Evolutionary conservation across 2,888 invertebrate genomes (phyloP), one percentile per base, ranked within the genome.

Genomic region (Caenorhabditis auriculariae): DNA sequence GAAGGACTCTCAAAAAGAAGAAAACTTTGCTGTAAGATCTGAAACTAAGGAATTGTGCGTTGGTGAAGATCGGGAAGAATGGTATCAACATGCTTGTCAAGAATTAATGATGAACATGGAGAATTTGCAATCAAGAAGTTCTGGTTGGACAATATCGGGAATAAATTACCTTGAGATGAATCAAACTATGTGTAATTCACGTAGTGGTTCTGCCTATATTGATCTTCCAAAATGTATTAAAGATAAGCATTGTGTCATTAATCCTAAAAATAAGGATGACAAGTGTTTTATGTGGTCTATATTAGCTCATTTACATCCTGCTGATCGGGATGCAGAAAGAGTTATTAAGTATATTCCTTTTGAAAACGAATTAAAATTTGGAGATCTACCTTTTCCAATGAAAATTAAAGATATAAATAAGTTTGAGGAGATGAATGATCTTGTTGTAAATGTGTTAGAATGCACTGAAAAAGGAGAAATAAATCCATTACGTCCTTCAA

Each of bases 261-360:
- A 63, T 59, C 35, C 54, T 28, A 48, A 64, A 38, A 65, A 66
- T 54, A 51, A 54, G 15, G 59, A 60, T 44, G 21, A 64, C 32
- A 55, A 51, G 32, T 66, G 66, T 56, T 66, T 66, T 45, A 63
- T 55, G 60, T 66, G 66, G 62, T 59, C 29, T 52, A 23, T 65
- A 5, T 47, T 66, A 39, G 58, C 66, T 32, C 56, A 57, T 55
- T 26, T 66, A 5, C 45, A 54, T 53, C 66, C 66, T 23, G 62
- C 35, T 44, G 28, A 52, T 21, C 12, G 23, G 4, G 19, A 69
- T 69, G 39, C 47, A 28, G 41, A 69, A 55, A 43, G 61, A 55
- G 61, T 65, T 24, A 3, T 50, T 23, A 56, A 69, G 12, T 69
- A 69, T 37, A n/a, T 42, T 43, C 3, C 39, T 44, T 49, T 39